phyloP scores from a whole-genome alignment of 2,888 invertebrate species.

The Conomelus anceps region DNA sequence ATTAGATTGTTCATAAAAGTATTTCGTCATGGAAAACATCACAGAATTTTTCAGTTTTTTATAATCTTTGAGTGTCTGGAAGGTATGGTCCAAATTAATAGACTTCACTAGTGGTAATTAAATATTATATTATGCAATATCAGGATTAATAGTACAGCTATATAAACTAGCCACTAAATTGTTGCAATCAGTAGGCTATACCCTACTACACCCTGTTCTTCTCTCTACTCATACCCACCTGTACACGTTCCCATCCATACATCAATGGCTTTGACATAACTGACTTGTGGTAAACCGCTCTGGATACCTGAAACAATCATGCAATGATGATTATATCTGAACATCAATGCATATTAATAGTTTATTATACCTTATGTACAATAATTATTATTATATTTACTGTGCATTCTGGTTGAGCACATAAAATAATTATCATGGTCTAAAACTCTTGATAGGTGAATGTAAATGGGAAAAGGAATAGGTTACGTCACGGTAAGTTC shows the following conservation, averaged over 20 bases:
- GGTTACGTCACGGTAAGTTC: no score
- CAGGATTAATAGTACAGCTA: background rate
- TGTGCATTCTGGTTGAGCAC: no score
- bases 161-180: background rate
- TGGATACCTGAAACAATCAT: constrained; percentile 40
- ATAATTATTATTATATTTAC: no score
- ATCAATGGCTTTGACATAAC: constrained; percentile 43
- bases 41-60: no score
- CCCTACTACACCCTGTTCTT: background rate
- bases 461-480: no score
- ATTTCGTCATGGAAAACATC: no score
- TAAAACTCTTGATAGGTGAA: no score
- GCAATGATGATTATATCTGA: background rate
- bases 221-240: constrained; percentile 31
- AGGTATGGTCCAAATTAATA: no score
- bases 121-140: background rate
- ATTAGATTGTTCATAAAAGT: no score
- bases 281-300: constrained; percentile 43
- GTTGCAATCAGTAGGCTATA: background rate
- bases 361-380: no score
- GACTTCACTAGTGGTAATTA: background rate
- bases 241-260: constrained; percentile 42
- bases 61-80: no score
- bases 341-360: background rate
- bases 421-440: no score